Evolutionary conservation across 2,113 vertebrate species (phyloP).

Genomic region (Chaetodon trifascialis): DNA sequence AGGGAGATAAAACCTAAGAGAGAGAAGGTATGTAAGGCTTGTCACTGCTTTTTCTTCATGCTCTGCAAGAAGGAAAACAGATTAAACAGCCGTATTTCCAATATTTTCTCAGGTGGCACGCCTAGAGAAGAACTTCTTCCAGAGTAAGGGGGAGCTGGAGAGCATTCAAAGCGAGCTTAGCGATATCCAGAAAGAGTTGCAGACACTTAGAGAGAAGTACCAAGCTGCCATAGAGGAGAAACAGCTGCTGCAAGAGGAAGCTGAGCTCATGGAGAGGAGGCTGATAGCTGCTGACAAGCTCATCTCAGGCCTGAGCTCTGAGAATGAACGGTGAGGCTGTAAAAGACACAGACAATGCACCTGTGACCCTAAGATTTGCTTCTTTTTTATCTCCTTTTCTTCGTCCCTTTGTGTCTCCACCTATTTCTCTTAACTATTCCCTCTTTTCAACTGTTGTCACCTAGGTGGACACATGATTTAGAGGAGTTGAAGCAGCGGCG

Average conservation of each 20-base stretch:
- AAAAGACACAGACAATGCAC: neutral
- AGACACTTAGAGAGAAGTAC: conserved; percentile 89
- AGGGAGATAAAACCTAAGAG: conserved; percentile 94
- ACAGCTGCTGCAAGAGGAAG: conserved; percentile 91
- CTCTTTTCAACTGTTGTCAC: neutral
- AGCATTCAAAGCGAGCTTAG: conserved; percentile 89
- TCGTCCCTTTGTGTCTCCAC: neutral
- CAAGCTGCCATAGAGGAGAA: conserved; percentile 89
- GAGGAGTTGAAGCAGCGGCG: conserved; percentile 87
- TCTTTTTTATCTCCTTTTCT: neutral
- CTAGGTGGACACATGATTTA: conserved; percentile 92
- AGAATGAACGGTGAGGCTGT: conserved; percentile 89
- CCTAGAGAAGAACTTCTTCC: conserved; percentile 91
- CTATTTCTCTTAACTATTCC: neutral
- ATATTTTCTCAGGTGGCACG: conserved; percentile 87
- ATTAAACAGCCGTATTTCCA: neutral
- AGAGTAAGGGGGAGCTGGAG: conserved; percentile 90
- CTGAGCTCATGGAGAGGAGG: conserved; percentile 94
- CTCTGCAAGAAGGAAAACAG: neutral
- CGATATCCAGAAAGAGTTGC: conserved; percentile 88
- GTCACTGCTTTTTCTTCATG: neutral
- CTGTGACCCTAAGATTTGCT: neutral
- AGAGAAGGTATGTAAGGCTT: conserved; percentile 87
- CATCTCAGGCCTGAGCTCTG: conserved; percentile 93
- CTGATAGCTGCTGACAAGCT: conserved; percentile 95